Evolutionary conservation across 2,797 vertebrate species (phyloP), one percentile per base, ranked within the genome.

Genomic region (Sardinella longiceps): DNA sequence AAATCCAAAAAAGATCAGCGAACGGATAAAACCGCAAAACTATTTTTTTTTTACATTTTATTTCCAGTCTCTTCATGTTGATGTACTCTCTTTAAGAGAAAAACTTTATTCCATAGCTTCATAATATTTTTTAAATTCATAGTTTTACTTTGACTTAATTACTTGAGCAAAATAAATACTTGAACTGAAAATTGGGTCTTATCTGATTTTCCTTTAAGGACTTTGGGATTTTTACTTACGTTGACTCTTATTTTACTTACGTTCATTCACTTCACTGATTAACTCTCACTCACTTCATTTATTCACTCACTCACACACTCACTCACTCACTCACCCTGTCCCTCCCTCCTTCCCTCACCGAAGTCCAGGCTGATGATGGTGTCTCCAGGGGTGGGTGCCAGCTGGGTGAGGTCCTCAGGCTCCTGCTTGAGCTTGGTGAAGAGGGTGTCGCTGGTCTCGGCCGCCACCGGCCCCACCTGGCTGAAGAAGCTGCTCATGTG

Each of bases 341-440:
- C 15, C 15, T 14, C 50, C 51, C 20, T 43, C 43, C 43, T 20
- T 10, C 28, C 80, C 93, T 91, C 88, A 99, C 98, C 96, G 5
- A 99, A 99, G 92, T 99, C 96, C 28, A 99, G 95, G 89, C 96
- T 90, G 89, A 99, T 94, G 91, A 99, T 96, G 60, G 95, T 93
- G 90, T 99, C 98, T 5, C 98, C 98, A 0, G 98, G 92, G 0
- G 97, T 98, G 2, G 98, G 98, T 1, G 98, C 98, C 92, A 99
- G 95, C 91, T 97, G 97, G 14, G 97, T 92, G 83, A 99, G 95
- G 89, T 99, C 98, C 81, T 99, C 98, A 0, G 97, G 98, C 90
- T 99, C 98, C 89, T 99, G 97, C 90, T 99, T 99, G 84, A 99
- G 92, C 89, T 97, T 97, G 83, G 95, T 96, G 94, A 96, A 99